Conservation (phyloP, 2,888 invertebrate genomes). For the Lycophotia porphyrea region DNA sequence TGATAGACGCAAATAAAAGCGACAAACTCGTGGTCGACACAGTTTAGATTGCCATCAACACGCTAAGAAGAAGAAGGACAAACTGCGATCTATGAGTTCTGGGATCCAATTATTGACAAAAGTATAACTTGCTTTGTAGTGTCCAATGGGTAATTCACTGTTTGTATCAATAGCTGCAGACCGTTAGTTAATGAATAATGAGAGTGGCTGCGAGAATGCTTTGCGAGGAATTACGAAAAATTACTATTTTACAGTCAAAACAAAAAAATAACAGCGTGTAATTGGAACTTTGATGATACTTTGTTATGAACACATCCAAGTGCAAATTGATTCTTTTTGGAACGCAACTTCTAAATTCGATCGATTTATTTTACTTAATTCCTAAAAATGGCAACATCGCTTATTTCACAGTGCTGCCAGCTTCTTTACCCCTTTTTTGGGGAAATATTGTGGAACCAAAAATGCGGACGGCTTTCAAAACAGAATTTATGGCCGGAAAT, state of each 20-base stretch:
- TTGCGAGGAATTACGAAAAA: not conserved
- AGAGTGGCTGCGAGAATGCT: not conserved
- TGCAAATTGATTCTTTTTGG: not conserved
- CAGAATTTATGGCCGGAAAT: not conserved
- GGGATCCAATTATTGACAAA: not conserved
- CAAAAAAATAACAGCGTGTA: not conserved
- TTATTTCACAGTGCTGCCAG: slow-evolving; percentile 28
- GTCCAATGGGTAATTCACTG: too few relatives aligned
- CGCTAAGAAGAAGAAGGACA: too few relatives aligned
- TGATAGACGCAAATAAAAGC: too few relatives aligned
- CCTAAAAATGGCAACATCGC: slow-evolving; percentile 37
- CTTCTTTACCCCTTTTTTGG: slow-evolving; percentile 37
- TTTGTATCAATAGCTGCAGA: not conserved
- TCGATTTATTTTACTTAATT: not conserved
- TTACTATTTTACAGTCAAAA: not conserved
- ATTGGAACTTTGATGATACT: not conserved
- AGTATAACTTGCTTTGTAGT: too few relatives aligned
- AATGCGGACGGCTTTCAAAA: not conserved
- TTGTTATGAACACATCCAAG: slow-evolving; percentile 7
- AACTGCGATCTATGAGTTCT: not conserved
- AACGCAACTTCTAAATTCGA: slow-evolving; percentile 32
- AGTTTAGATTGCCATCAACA: not conserved
- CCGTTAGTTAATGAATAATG: not conserved
- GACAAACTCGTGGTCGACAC: too few relatives aligned
- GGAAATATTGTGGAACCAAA: slow-evolving; percentile 35